Percentiles rank a stretch among this genome's conserved stretches.
Evolutionary conservation across 2,113 vertebrate species (phyloP).

Genomic region (Platycercus adscitus): DNA sequence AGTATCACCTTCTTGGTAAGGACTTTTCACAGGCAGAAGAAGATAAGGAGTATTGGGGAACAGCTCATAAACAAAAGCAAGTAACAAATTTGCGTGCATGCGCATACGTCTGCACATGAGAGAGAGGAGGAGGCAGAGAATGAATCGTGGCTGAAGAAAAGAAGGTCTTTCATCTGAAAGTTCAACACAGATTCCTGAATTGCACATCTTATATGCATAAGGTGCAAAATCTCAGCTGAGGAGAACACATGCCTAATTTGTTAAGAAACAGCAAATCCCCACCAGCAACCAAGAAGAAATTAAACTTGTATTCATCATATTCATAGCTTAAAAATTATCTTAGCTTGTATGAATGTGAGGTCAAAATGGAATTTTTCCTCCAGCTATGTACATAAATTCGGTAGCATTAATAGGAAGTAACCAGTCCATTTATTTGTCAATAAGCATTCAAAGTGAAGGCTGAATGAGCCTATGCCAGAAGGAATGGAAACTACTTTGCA

Average conservation of each 20-base stretch:
- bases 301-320: slow-evolving; percentile 48
- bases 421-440: slow-evolving; percentile 73
- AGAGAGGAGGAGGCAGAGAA: background rate
- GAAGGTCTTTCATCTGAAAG: background rate
- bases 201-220: slow-evolving; percentile 16
- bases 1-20: background rate
- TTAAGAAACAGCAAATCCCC: slow-evolving; percentile 58
- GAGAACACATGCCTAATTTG: slow-evolving; percentile 55
- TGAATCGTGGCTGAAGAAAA: background rate
- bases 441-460: slow-evolving; percentile 61
- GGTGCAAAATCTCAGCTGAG: slow-evolving; percentile 36
- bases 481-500: slow-evolving; percentile 64
- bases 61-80: background rate
- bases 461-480: slow-evolving; percentile 57
- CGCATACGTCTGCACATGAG: background rate
- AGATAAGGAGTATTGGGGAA: background rate
- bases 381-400: slow-evolving; percentile 71
- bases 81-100: background rate
- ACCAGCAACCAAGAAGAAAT: slow-evolving; percentile 56
- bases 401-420: slow-evolving; percentile 61
- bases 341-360: slow-evolving; percentile 38
- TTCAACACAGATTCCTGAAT: background rate
- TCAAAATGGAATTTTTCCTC: slow-evolving; percentile 69
- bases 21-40: background rate
- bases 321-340: slow-evolving; percentile 52